Percentiles rank a stretch among this genome's conserved stretches.
Conservation (phyloP, 2,888 invertebrate species). For the Plebejus anna region DNA sequence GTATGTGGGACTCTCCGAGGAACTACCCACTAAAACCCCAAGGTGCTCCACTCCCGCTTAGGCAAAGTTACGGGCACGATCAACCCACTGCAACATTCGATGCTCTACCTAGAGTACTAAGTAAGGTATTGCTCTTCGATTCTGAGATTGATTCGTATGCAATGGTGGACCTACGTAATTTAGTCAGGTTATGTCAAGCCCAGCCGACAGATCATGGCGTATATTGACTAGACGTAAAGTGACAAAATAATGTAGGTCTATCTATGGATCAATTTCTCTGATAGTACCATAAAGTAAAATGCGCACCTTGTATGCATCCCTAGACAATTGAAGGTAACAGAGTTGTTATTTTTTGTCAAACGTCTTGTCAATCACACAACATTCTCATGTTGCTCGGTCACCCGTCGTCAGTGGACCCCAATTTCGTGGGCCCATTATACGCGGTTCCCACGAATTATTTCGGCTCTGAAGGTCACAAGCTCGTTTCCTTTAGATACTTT, state of each 20-base stretch:
- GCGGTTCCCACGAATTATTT: constrained; percentile 27
- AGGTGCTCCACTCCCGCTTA: no score
- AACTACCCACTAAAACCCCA: no score
- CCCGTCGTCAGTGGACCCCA: constrained; percentile 10
- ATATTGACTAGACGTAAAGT: no score
- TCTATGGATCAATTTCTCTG: neutral
- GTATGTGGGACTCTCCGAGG: no score
- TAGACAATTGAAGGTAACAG: neutral
- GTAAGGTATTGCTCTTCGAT: neutral
- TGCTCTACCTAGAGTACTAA: neutral
- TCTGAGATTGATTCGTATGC: no score
- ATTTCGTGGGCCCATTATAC: constrained; percentile 17
- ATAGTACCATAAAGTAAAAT: neutral
- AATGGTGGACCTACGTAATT: no score
- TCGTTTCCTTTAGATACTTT: neutral
- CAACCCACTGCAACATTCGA: neutral
- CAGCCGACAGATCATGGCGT: no score
- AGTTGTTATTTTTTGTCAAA: constrained; percentile 18
- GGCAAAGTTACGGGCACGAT: no score
- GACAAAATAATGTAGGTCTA: no score
- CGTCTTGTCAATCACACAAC: neutral
- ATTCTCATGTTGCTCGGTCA: neutral
- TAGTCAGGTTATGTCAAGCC: no score
- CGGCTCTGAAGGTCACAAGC: constrained; percentile 21
- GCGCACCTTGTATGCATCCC: neutral